Conservation (phyloP, 1,140 invertebrate genomes). For the Bombus pyrosoma region DNA sequence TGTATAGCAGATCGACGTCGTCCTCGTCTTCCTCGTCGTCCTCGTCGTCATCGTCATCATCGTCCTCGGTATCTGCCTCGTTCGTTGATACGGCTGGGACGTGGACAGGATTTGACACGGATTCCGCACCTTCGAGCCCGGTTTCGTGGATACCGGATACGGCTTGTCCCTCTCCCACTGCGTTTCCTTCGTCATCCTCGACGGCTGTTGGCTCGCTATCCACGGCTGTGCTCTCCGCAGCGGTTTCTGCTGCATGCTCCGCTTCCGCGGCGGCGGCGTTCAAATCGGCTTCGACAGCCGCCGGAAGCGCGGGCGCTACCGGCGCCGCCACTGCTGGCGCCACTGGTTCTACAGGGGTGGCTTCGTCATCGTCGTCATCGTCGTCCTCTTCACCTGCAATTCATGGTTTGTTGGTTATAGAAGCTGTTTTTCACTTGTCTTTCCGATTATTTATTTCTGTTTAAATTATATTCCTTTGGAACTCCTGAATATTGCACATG, state of each 20-base stretch:
- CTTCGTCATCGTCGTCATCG: conserved; percentile 88
- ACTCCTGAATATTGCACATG: no score
- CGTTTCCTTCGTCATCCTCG: conserved; percentile 85
- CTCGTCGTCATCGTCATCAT: conserved; percentile 77
- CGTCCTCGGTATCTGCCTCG: conserved; percentile 73
- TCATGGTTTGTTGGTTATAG: not conserved
- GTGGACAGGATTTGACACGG: conserved; percentile 63
- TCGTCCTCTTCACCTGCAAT: conserved; percentile 79
- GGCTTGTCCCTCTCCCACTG: conserved; percentile 78
- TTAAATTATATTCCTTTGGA: no score
- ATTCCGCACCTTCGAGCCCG: conserved; percentile 72
- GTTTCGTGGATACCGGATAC: conserved; percentile 78
- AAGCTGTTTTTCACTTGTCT: not conserved
- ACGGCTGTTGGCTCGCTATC: conserved; percentile 83
- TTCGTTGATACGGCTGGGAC: conserved; percentile 55
- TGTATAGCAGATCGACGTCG: conserved; percentile 78
- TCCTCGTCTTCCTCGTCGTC: conserved; percentile 84
- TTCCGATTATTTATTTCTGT: not conserved
- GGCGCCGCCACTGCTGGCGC: conserved; percentile 68
- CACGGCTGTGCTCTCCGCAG: conserved; percentile 80
- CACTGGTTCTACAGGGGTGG: conserved; percentile 75
- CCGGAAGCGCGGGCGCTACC: conserved; percentile 72
- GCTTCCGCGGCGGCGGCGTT: conserved; percentile 73
- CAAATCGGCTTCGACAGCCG: conserved; percentile 73
- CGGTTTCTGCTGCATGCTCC: conserved; percentile 66